phyloP scores from a whole-genome alignment of 2,113 vertebrate species.

The Leptobrachium leishanense region DNA sequence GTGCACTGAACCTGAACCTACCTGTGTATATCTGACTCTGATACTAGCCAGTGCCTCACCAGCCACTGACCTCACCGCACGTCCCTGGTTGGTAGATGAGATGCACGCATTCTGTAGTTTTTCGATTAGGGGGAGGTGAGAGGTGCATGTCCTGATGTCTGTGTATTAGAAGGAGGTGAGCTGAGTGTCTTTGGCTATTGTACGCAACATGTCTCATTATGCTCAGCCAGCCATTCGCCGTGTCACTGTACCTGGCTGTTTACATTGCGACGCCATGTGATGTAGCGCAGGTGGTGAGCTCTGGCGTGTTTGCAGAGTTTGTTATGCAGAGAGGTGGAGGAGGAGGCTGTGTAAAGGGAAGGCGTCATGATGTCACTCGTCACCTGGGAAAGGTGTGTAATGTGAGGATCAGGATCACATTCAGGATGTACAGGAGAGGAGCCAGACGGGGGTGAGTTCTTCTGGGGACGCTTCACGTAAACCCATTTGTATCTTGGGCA shows the following conservation, averaged over 20 bases:
- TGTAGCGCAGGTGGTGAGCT: neutral
- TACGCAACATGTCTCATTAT: neutral
- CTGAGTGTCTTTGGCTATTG: too few relatives aligned
- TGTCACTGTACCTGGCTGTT: neutral
- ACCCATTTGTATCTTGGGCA: too few relatives aligned
- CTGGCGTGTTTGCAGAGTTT: neutral
- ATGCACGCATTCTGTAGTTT: neutral
- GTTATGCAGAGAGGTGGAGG: neutral
- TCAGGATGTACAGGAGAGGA: neutral
- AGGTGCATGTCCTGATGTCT: too few relatives aligned
- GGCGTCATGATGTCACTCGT: neutral
- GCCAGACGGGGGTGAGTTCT: neutral
- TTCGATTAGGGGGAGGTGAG: too few relatives aligned
- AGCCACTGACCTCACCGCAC: too few relatives aligned
- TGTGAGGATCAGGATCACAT: neutral
- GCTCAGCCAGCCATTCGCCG: neutral
- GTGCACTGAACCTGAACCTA: too few relatives aligned
- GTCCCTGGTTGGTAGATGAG: neutral
- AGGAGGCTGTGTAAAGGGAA: neutral
- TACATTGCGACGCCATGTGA: neutral
- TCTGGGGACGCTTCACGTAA: too few relatives aligned
- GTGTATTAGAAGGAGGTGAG: too few relatives aligned
- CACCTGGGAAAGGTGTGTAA: neutral
- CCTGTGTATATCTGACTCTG: too few relatives aligned
- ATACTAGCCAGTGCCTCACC: too few relatives aligned